Evolutionary conservation across 1,140 invertebrate genomes (phyloP).

Genomic region (Idris sp.): DNA sequence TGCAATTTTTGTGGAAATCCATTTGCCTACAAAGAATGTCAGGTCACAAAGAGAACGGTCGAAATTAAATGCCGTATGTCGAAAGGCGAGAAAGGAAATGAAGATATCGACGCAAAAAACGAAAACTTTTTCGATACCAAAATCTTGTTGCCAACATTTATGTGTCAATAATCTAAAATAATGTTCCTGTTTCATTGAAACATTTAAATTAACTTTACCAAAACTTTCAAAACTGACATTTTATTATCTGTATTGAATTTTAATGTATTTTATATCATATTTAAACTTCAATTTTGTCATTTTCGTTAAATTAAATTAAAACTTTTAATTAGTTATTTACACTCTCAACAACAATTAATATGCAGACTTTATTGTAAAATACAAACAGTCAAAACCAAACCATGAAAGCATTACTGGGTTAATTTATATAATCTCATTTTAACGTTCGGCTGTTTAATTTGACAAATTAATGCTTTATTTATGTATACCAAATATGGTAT

Average conservation of each 20-base stretch:
- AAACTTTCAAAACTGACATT: not conserved
- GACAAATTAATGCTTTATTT: not conserved
- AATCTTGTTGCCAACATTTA: slow-evolving; percentile 49
- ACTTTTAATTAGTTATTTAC: too few relatives aligned
- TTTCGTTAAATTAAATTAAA: too few relatives aligned
- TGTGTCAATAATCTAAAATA: slow-evolving; percentile 25
- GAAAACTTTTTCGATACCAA: slow-evolving; percentile 27
- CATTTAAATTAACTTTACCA: slow-evolving; percentile 15
- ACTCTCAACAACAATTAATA: too few relatives aligned
- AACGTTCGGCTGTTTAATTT: too few relatives aligned
- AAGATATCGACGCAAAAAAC: slow-evolving; percentile 51
- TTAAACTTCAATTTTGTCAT: too few relatives aligned
- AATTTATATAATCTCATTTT: too few relatives aligned
- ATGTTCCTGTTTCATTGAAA: slow-evolving; percentile 9
- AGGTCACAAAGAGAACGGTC: slow-evolving; percentile 17
- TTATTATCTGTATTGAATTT: not conserved
- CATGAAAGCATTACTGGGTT: too few relatives aligned
- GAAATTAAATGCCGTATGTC: slow-evolving; percentile 48
- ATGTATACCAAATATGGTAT: too few relatives aligned
- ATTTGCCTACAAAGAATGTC: slow-evolving; percentile 36
- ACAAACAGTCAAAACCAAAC: too few relatives aligned
- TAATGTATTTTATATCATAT: too few relatives aligned
- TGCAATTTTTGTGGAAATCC: slow-evolving; percentile 30
- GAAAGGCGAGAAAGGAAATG: slow-evolving; percentile 31
- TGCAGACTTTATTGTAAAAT: too few relatives aligned